Evolutionary conservation across 1,140 invertebrate species (phyloP), one percentile per base, ranked within the genome.

Genomic region (Diabrotica virgifera): DNA sequence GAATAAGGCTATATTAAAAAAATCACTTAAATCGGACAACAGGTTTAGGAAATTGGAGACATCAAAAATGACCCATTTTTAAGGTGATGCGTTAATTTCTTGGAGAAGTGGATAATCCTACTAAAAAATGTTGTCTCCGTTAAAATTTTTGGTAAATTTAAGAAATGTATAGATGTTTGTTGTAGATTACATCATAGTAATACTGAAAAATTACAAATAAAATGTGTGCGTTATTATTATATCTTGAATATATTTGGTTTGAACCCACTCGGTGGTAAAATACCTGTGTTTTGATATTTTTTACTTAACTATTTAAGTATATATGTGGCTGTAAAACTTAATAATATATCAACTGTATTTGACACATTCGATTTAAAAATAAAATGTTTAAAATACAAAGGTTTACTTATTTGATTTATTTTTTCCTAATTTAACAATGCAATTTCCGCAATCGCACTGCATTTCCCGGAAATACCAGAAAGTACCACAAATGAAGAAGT

Each of bases 131-230:
- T n/a, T n/a, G 14, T 51, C 37, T 58, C 40, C 59, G 58, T 57
- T 64, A 61, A 38, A 67, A 55, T 64, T 65, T 24, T 67, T 55
- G 65, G 53, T 63, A 53, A 46, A 59, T 56, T 59, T 62, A 24
- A 38, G 54, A 61, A 57, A 70, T 74, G 73, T 74, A 74, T 74
- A 74, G 73, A 74, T 74, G 73, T 74, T 74, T 66, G 71, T 74
- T 74, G 73, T 74, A 74, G 73, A 66, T 68, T 74, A 65, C 70
- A 74, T 68, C 67, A 68, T 71, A 62, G 63, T 68, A 66, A 66
- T 66, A 61, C 61, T 66, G 59, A 52, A 65, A 66, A 71, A 57
- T 24, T 40, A 57, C 63, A 63, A 13, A 13, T 35, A 54, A 8
- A 13, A 2, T 4, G 11, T 66, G 61, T 72, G 62, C 62, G 66